Conservation (phyloP, 2,113 vertebrate species). For the Pithys albifrons region DNA sequence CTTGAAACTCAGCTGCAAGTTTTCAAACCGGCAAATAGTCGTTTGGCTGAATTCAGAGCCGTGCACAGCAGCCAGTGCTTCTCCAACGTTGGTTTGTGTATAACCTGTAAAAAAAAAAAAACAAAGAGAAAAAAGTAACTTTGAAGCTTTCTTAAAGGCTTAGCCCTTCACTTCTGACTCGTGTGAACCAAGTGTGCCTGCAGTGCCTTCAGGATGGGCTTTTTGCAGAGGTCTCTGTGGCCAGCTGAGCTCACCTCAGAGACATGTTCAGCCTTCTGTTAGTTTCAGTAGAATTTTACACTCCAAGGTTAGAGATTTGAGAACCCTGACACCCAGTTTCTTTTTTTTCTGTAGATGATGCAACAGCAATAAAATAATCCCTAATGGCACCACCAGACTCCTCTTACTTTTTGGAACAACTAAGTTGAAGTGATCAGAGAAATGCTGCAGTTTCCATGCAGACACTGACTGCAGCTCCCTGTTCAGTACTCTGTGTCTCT, state of each 20-base stretch:
- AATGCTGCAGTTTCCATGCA: not conserved
- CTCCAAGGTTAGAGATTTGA: not conserved
- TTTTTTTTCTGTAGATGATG: not conserved
- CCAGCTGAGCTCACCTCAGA: not conserved
- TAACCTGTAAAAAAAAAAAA: slow-evolving; percentile 80
- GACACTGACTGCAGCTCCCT: not conserved
- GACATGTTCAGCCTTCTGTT: fast-evolving
- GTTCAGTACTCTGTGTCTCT: not conserved
- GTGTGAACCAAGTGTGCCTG: fast-evolving
- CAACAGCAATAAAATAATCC: not conserved
- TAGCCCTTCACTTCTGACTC: not conserved
- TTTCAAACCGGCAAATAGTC: slow-evolving; percentile 97
- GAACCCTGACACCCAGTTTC: not conserved
- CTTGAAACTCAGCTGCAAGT: slow-evolving; percentile 97
- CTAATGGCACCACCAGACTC: not conserved
- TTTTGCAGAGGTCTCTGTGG: not conserved
- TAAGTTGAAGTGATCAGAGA: not conserved
- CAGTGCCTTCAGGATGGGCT: not conserved
- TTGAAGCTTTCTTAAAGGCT: not conserved
- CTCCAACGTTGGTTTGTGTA: slow-evolving; percentile 97
- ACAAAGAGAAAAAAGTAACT: not conserved
- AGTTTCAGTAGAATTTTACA: not conserved
- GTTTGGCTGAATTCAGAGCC: slow-evolving; percentile 99
- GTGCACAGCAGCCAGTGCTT: slow-evolving; percentile 94
- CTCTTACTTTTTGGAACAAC: not conserved